Evolutionary conservation across 1,140 invertebrate genomes (phyloP), one percentile per base, ranked within the genome.

Genomic region (Musca domestica): DNA sequence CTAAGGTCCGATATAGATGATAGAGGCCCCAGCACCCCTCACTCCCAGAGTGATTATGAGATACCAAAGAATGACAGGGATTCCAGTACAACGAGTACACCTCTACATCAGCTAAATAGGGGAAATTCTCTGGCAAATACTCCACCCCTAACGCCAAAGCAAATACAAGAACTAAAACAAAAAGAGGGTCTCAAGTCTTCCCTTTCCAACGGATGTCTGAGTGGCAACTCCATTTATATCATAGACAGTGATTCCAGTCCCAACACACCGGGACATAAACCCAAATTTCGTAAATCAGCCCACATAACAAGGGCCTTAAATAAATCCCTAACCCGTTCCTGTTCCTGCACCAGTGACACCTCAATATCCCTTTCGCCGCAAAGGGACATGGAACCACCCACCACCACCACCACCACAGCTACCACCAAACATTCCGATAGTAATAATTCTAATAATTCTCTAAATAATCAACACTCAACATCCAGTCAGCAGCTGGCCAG

Each of bases 1-100:
- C 58, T 80, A n/a, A 74, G 77, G 7, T 76, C 75, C 0, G 78
- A 80, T 12, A 73, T 80, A 64, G 75, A 71, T 12, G 75, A 78
- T 17, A 68, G 69, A 41, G 47, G 27, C 1, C 25, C 64, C 23
- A 64, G 67, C 20, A 68, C 72, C 64, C 20, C 71, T 64, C 19
- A 73, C 71, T 17, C 70, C 64, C 64, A 75, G 69, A 67, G 76
- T 69, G 46, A 75, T 69, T 34, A 72, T 52, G 49, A 80, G 72
- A 17, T 75, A 73, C 74, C n/a, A 77, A 80, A 66, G 74, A 73
- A 7, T 54, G 70, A 0, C 47, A 30, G 9, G 9, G 73, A 65
- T 70, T 73, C 27, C 27, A 7, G 58, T 66, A 10, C 66, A 17
- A 19, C 67, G 68, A 27, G 64, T 14, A 68, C 54, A 20, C 63